phyloP scores from a whole-genome alignment of 2,888 invertebrate genomes.

The Phalera bucephala region DNA sequence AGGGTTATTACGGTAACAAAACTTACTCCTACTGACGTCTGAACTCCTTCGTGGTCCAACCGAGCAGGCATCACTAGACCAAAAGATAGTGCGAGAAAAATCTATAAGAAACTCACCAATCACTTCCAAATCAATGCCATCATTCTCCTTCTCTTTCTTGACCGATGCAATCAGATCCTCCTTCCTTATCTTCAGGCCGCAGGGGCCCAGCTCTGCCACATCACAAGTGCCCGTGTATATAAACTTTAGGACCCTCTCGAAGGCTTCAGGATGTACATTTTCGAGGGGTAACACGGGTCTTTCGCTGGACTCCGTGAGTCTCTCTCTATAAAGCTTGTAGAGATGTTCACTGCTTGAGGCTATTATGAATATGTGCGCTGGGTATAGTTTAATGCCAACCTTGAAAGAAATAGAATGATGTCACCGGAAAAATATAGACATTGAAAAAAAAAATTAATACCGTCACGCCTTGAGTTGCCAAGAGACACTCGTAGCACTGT shows the following conservation, averaged over 20 bases:
- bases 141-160: constrained; percentile 55
- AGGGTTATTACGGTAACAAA: constrained; percentile 72
- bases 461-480: no score
- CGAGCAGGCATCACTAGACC: no score
- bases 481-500: no score
- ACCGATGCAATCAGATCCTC: constrained; percentile 54
- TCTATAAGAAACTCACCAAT: constrained; percentile 65
- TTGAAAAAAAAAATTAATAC: constrained; percentile 2
- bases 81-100: no score
- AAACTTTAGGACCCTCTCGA: constrained; percentile 85
- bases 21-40: no score
- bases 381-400: constrained; percentile 84
- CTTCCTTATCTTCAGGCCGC: constrained; percentile 67
- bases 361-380: constrained; percentile 89
- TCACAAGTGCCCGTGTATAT: constrained; percentile 88
- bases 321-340: constrained; percentile 76
- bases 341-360: constrained; percentile 85
- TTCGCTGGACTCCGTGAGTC: constrained; percentile 42
- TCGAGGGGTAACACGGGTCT: constrained; percentile 72
- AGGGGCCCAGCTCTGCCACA: constrained; percentile 79
- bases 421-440: background rate
- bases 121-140: constrained; percentile 46
- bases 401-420: constrained; percentile 37
- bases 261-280: constrained; percentile 85
- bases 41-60: no score